Percentiles rank a stretch among this genome's conserved stretches.
Conservation (phyloP, 2,113 vertebrate species). For the Macrotis lagotis region DNA sequence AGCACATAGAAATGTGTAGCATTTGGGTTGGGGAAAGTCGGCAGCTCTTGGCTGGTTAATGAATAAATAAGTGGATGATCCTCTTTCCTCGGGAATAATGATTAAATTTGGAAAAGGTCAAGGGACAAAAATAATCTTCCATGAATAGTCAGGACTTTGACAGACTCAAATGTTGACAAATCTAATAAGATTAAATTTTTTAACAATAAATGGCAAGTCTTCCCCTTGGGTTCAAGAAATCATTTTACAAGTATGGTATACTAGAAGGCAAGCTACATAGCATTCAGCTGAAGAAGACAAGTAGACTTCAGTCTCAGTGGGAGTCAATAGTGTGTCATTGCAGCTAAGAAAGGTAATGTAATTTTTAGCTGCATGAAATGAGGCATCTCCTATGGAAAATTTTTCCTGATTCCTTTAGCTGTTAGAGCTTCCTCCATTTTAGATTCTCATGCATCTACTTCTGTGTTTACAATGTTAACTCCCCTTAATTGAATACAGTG, state of each 20-base stretch:
- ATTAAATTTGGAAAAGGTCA: slow-evolving; percentile 15
- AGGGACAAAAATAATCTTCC: slow-evolving; percentile 32
- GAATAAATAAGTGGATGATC: background rate
- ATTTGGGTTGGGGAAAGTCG: slow-evolving; percentile 21
- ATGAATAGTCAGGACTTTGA: background rate
- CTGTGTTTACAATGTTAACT: background rate
- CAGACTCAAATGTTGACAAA: background rate
- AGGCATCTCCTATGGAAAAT: background rate
- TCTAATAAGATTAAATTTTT: background rate
- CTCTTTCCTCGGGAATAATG: background rate
- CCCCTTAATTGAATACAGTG: background rate
- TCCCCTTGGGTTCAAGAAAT: background rate
- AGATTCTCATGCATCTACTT: background rate
- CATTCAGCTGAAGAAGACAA: background rate
- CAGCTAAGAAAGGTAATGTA: background rate
- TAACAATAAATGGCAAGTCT: background rate
- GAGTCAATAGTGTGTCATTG: background rate
- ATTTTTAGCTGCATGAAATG: background rate
- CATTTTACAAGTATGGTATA: background rate
- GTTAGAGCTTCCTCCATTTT: background rate
- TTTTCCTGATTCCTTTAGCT: background rate
- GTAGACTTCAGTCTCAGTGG: background rate
- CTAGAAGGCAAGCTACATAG: background rate
- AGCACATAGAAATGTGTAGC: slow-evolving; percentile 25
- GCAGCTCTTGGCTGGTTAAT: background rate